Evolutionary conservation across 2,888 invertebrate species (phyloP).

Genomic region (Oligia fasciuncula): DNA sequence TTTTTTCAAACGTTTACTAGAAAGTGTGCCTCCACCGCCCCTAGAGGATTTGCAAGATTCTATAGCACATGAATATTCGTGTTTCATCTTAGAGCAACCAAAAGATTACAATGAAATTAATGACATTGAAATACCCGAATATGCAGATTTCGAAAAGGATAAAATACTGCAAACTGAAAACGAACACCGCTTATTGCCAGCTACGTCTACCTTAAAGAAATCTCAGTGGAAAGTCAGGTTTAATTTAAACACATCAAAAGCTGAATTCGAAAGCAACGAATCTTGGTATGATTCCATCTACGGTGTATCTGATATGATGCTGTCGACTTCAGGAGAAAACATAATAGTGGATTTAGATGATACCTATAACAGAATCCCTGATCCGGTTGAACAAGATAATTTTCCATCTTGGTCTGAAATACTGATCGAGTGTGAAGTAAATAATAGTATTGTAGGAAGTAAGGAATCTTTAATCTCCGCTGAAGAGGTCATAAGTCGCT

Average conservation of each 20-base stretch:
- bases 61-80: constrained; percentile 45
- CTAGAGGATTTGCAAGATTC: constrained; percentile 68
- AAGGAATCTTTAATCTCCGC: constrained; percentile 65
- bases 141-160: constrained; percentile 79
- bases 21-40: constrained; percentile 84
- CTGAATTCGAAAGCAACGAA: constrained; percentile 72
- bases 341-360: constrained; percentile 24
- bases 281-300: constrained; percentile 85
- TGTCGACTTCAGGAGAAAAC: constrained; percentile 44
- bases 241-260: constrained; percentile 69
- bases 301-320: constrained; percentile 78
- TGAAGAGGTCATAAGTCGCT: constrained; percentile 79
- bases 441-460: constrained; percentile 71
- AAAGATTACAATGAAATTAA: constrained; percentile 69
- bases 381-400: constrained; percentile 65
- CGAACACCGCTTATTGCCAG: constrained; percentile 65
- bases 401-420: constrained; percentile 82
- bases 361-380: constrained; percentile 44
- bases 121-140: constrained; percentile 79
- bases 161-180: constrained; percentile 70
- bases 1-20: constrained; percentile 79
- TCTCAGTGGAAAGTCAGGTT: constrained; percentile 75
- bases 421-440: constrained; percentile 75
- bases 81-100: constrained; percentile 61
- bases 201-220: constrained; percentile 82